Percentiles rank a stretch among this genome's conserved stretches.
These are phyloP conservation scores for Baronia brevicornis DNA, from an alignment of 2,888 invertebrate species.

Conservation along the genomic window DNA sequence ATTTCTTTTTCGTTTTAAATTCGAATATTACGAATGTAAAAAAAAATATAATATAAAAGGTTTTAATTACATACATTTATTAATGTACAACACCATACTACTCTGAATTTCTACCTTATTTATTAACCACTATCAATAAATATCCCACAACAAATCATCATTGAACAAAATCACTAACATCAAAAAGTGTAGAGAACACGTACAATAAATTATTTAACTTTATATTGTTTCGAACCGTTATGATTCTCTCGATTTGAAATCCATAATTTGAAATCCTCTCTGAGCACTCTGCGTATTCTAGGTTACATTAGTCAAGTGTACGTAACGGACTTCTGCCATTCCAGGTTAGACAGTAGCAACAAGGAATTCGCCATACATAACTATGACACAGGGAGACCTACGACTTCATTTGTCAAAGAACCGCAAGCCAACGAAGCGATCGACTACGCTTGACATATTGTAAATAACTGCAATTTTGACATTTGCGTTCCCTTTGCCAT, in stretches of 20 bases:
- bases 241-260: no score
- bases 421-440: slow-evolving; percentile 38
- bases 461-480: slow-evolving; percentile 58
- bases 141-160: no score
- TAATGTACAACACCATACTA: no score
- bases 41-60: no score
- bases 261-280: neutral
- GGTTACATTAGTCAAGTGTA: slow-evolving; percentile 7
- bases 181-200: neutral
- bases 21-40: no score
- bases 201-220: no score
- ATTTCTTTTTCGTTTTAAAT: no score
- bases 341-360: slow-evolving; percentile 35
- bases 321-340: slow-evolving; percentile 24
- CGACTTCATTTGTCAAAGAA: slow-evolving; percentile 66
- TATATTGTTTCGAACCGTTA: no score
- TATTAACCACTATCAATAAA: no score
- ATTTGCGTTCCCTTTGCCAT: slow-evolving; percentile 43
- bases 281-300: slow-evolving; percentile 2
- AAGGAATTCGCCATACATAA: slow-evolving; percentile 28
- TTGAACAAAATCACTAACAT: no score
- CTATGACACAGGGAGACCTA: slow-evolving; percentile 30
- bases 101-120: no score
- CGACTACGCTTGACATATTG: slow-evolving; percentile 45
- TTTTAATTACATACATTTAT: no score